Evolutionary conservation across 2,797 vertebrate species (phyloP), one percentile per base, ranked within the genome.

Genomic region (Pseudochaenichthys georgianus): DNA sequence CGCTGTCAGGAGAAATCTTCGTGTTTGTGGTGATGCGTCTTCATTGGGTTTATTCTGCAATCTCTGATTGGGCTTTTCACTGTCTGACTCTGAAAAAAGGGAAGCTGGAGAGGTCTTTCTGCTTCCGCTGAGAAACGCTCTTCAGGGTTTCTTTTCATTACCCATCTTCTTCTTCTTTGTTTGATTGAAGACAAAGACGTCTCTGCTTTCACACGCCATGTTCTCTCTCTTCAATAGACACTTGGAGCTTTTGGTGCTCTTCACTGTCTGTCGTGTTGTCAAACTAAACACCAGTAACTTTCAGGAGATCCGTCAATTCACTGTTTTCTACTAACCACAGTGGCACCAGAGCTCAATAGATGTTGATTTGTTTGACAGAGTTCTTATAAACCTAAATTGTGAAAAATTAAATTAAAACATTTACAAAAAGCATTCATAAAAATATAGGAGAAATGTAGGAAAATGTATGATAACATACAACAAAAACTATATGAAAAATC

Each of bases 1-100:
- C 42, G 47, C 58, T 31, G 65, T 70, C 78, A n/a, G 47, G 17
- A 76, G 46, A 62, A 86, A 64, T 62, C 21, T 62, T 80, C 34
- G 34, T 76, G 75, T 87, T 78, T 71, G 17, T 71, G 66, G 55
- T 19, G 62, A 50, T 3, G 72, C 57, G 69, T 42, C 51, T 68
- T 75, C 63, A 64, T 59, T 72, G 66, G 17, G 48, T 76, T 52
- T 23, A 47, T 76, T 81, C 62, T 76, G 73, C 64, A 78, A 72
- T 47, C 70, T 88, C 73, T 86, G 88, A 89, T 86, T 87, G 86
- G 71, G 45, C 82, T 87, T 82, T 28, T 86, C 75, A 84, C 68
- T 67, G 66, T 60, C 70, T 81, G 80, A 63, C 82, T 87, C 42
- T 57, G 19, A 59, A 75, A 73, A 47, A 75, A 55, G 46, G 45